Conservation (phyloP, 2,888 invertebrate genomes). For the Proisotoma minuta region DNA sequence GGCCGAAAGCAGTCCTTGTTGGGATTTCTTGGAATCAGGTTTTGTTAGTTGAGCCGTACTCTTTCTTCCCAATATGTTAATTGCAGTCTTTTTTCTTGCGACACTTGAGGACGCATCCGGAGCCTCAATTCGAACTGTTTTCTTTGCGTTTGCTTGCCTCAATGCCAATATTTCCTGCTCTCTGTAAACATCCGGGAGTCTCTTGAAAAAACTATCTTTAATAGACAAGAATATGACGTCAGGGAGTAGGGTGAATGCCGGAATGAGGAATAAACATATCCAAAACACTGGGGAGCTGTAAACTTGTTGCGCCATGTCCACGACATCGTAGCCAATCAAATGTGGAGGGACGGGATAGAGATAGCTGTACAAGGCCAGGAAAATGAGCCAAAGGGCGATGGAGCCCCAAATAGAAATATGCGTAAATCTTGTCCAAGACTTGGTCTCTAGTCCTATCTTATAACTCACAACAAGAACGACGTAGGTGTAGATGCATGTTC, state of each 20-base stretch:
- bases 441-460: constrained; percentile 91
- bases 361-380: constrained; percentile 72
- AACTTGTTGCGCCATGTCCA: constrained; percentile 84
- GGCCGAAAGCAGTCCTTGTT: too few relatives aligned
- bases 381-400: constrained; percentile 85
- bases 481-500: constrained; percentile 96
- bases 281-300: constrained; percentile 87
- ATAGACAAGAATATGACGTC: constrained; percentile 79
- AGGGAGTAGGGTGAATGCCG: constrained; percentile 74
- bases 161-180: not conserved
- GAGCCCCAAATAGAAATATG: constrained; percentile 96
- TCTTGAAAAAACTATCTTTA: not conserved
- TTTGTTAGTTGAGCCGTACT: too few relatives aligned
- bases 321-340: constrained; percentile 83
- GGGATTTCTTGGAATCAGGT: too few relatives aligned
- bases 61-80: too few relatives aligned
- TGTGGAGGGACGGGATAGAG: constrained; percentile 51
- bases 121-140: too few relatives aligned
- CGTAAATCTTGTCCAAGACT: constrained; percentile 95
- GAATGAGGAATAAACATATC: constrained; percentile 85
- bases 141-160: too few relatives aligned
- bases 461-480: constrained; percentile 94
- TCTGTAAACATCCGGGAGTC: not conserved
- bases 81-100: too few relatives aligned
- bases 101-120: too few relatives aligned